Base-by-base conservation (phyloP, 1,140 invertebrate genomes). In the Oryzaephilus surinamensis region DNA sequence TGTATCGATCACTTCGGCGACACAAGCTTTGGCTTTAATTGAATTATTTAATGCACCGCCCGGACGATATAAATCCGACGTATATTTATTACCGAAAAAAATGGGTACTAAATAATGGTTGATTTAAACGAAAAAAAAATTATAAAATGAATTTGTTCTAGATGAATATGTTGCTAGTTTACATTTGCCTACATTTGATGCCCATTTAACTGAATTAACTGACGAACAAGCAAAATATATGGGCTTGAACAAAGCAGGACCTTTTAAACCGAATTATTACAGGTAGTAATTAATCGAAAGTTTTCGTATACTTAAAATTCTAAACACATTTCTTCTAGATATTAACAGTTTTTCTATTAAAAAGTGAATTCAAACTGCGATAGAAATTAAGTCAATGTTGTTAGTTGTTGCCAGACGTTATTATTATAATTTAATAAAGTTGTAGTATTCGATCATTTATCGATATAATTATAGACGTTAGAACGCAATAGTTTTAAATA, bases 251-350 rank as follows among this genome's bases (percentile, higher is more conserved):
- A 97, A 97, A 72, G 85, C 90, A 41, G 94, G 95, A 33, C 93
- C 93, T 42, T 97, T 97, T 65, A 97, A 98, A 67, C 93, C 94
- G 50, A 97, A 96, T 64, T 96, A 97, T 65, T 98, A 98, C 65
- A 81, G 94, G 77, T 97, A 50, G 33, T 12, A 31, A 32, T 32
- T n/a, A n/a, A n/a, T n/a, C n/a, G n/a, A n/a, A n/a, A n/a, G n/a
- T n/a, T n/a, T n/a, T n/a, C n/a, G n/a, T n/a, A n/a, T n/a, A n/a
- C n/a, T n/a, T n/a, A n/a, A n/a, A n/a, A n/a, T n/a, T n/a, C n/a
- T n/a, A n/a, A n/a, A n/a, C n/a, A n/a, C n/a, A n/a, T n/a, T n/a
- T n/a, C n/a, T n/a, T n/a, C n/a, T n/a, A n/a, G n/a, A n/a, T n/a
- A n/a, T n/a, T n/a, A n/a, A n/a, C n/a, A n/a, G n/a, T n/a, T n/a